These are phyloP conservation scores for Simalia tracyae DNA, from an alignment of 2,797 vertebrate species.

Conservation along the genomic window DNA sequence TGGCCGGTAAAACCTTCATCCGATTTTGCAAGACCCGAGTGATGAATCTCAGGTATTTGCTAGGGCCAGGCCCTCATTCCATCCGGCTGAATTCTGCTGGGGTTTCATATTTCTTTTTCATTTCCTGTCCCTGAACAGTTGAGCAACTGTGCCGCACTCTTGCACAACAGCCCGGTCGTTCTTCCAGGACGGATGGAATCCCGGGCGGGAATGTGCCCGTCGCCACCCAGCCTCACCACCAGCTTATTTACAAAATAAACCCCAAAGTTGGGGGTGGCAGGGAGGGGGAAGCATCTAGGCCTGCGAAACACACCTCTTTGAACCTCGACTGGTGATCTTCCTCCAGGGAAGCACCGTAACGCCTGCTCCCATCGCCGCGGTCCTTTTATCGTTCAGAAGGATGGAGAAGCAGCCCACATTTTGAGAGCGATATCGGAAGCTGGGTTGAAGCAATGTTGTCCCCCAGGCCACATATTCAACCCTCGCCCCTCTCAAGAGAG, in stretches of 20 bases:
- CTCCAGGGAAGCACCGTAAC: no score
- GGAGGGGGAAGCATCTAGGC: not conserved
- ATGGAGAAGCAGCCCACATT: no score
- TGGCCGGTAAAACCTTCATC: not conserved
- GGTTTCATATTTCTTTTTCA: not conserved
- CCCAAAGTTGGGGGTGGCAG: not conserved
- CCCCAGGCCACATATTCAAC: no score
- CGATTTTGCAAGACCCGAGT: not conserved
- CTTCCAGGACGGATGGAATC: not conserved
- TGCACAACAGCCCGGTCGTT: not conserved
- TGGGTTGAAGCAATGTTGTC: no score
- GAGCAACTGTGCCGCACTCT: not conserved
- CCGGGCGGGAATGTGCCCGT: not conserved
- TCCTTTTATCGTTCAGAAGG: no score
- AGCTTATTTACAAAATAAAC: not conserved
- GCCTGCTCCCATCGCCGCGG: no score
- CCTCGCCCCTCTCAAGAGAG: no score
- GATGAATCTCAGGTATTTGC: not conserved
- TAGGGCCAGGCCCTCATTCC: not conserved
- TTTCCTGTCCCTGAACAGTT: not conserved
- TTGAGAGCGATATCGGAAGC: no score
- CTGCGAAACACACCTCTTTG: not conserved
- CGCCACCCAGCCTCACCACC: not conserved
- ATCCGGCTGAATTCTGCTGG: not conserved
- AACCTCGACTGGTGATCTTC: no score